A percentile compares a stretch with the other conserved stretches of the same genome.
Conservation (phyloP, 2,888 invertebrate species). For the Malacosoma neustria region DNA sequence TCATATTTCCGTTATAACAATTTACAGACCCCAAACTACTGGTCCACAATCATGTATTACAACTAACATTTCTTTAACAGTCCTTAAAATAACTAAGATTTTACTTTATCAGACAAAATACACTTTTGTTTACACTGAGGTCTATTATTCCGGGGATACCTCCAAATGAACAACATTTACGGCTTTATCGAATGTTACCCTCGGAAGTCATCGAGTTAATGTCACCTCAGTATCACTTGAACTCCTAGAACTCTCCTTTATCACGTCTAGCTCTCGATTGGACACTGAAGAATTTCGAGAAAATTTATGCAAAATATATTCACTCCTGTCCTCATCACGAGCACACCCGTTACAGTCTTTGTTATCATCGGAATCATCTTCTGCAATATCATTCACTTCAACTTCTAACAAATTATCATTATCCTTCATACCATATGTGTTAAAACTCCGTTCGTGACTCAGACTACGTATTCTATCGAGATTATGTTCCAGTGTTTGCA, state of each 20-base stretch:
- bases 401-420: constrained; percentile 62
- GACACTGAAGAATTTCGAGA: constrained; percentile 64
- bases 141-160: constrained; percentile 36
- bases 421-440: constrained; percentile 44
- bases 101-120: constrained; percentile 26
- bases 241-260: constrained; percentile 69
- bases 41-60: constrained; percentile 43
- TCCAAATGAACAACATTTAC: constrained; percentile 60
- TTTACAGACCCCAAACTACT: constrained; percentile 43
- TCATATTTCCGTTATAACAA: not conserved
- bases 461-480: constrained; percentile 66
- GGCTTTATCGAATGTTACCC: constrained; percentile 58
- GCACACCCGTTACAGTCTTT: constrained; percentile 46
- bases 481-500: constrained; percentile 61
- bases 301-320: constrained; percentile 55
- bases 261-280: constrained; percentile 67
- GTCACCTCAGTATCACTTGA: constrained; percentile 72
- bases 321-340: constrained; percentile 62
- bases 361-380: constrained; percentile 51
- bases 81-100: constrained; percentile 28
- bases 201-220: constrained; percentile 68
- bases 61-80: constrained; percentile 20
- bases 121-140: constrained; percentile 36
- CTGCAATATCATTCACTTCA: constrained; percentile 53
- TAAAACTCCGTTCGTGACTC: constrained; percentile 58